These are phyloP conservation scores for Microplitis deprimator DNA, from an alignment of 2,888 invertebrate genomes.

Conservation along the genomic window DNA sequence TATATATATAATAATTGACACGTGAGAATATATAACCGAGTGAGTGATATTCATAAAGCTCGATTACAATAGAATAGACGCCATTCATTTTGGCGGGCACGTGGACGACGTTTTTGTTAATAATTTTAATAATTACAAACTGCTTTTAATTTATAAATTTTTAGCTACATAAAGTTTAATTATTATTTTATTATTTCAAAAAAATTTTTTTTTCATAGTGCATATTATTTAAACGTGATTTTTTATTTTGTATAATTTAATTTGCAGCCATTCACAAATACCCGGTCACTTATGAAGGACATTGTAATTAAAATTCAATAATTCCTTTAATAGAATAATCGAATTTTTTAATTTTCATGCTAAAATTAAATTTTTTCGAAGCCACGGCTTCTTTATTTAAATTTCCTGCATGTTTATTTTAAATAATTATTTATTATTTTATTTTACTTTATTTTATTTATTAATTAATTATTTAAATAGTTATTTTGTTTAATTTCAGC, in stretches of 20 bases:
- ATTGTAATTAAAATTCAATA: constrained; percentile 56
- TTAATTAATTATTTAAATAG: constrained; percentile 12
- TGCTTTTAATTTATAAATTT: neutral
- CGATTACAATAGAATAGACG: constrained; percentile 57
- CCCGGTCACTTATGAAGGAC: constrained; percentile 53
- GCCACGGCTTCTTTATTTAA: constrained; percentile 15
- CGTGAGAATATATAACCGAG: constrained; percentile 16
- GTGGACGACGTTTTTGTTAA: constrained; percentile 55
- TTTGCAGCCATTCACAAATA: constrained; percentile 30
- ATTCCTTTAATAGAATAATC: constrained; percentile 8
- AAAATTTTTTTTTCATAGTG: neutral
- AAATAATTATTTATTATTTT: constrained; percentile 12
- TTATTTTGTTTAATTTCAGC: constrained; percentile 53
- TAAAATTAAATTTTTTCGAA: neutral
- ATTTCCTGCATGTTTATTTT: constrained; percentile 24
- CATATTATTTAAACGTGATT: constrained; percentile 19
- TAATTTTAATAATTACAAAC: neutral
- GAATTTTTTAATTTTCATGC: neutral
- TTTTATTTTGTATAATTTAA: constrained; percentile 14
- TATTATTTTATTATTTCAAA: neutral
- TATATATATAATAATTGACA: neutral
- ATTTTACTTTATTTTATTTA: neutral
- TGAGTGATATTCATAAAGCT: constrained; percentile 34
- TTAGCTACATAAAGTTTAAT: neutral
- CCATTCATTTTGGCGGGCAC: constrained; percentile 69